Evolutionary conservation across 2,797 vertebrate genomes (phyloP).

Genomic region (Mormyrus hasselquistii): DNA sequence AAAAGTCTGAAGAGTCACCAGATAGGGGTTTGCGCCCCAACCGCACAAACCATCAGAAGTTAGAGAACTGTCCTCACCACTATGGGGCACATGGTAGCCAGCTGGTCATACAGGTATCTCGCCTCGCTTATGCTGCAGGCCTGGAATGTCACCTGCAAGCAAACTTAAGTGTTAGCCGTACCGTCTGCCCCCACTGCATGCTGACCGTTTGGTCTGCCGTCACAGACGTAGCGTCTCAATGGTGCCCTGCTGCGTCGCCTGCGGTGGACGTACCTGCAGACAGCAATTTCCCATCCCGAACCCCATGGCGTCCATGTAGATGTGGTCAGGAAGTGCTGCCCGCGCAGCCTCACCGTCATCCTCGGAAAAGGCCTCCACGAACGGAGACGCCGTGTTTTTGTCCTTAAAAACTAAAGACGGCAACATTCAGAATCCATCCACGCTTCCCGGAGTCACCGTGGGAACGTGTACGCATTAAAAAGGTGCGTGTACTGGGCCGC

Average conservation of each 20-base stretch:
- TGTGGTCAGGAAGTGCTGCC: constrained; percentile 79
- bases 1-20: neutral
- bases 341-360: constrained; percentile 78
- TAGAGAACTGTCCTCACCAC: constrained; percentile 71
- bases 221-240: neutral
- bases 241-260: neutral
- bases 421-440: neutral
- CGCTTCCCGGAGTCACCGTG: neutral
- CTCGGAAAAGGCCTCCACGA: constrained; percentile 79
- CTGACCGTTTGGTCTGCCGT: neutral
- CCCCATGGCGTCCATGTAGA: constrained; percentile 98
- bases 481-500: neutral
- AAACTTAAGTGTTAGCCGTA: neutral
- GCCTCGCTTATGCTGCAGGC: constrained; percentile 97
- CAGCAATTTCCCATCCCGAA: constrained; percentile 99
- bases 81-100: constrained; percentile 96
- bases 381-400: constrained; percentile 78
- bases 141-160: constrained; percentile 89
- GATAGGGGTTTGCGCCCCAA: neutral
- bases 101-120: constrained; percentile 93
- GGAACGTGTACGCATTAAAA: neutral
- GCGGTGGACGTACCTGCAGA: constrained; percentile 72
- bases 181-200: neutral
- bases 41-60: neutral
- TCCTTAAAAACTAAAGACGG: constrained; percentile 81